Percentiles rank a stretch among this genome's conserved stretches.
These are phyloP conservation scores for Polydrusus cervinus DNA, from an alignment of 2,888 invertebrate genomes.

Conservation along the genomic window DNA sequence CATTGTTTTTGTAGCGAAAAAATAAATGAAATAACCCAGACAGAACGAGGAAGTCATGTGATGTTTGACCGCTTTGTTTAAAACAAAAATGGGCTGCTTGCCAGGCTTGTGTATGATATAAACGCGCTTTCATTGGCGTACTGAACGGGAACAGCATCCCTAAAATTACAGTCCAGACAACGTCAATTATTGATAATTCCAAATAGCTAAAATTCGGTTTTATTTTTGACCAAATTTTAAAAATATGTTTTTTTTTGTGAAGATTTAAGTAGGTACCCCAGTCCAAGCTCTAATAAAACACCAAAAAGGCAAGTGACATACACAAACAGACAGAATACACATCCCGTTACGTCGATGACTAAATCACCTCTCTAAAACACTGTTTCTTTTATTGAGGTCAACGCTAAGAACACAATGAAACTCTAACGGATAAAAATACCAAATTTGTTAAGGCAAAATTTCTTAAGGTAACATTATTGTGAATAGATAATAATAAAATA, in stretches of 20 bases:
- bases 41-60: conserved; percentile 27
- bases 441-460: too few relatives aligned
- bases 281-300: too few relatives aligned
- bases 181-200: too few relatives aligned
- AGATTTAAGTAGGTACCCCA: background rate
- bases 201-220: too few relatives aligned
- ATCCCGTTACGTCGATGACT: background rate
- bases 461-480: too few relatives aligned
- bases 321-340: too few relatives aligned
- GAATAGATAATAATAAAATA: too few relatives aligned
- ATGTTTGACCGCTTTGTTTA: conserved; percentile 38
- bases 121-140: background rate
- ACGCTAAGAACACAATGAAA: background rate
- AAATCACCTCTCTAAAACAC: background rate
- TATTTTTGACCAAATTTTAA: too few relatives aligned
- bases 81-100: background rate
- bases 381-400: background rate
- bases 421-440: background rate
- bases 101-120: background rate
- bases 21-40: conserved; percentile 7
- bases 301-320: too few relatives aligned
- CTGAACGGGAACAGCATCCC: background rate
- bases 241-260: background rate
- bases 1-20: background rate
- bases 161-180: background rate